phyloP scores from a whole-genome alignment of 1,140 invertebrate species.

The Panagrolaimus sp. region DNA sequence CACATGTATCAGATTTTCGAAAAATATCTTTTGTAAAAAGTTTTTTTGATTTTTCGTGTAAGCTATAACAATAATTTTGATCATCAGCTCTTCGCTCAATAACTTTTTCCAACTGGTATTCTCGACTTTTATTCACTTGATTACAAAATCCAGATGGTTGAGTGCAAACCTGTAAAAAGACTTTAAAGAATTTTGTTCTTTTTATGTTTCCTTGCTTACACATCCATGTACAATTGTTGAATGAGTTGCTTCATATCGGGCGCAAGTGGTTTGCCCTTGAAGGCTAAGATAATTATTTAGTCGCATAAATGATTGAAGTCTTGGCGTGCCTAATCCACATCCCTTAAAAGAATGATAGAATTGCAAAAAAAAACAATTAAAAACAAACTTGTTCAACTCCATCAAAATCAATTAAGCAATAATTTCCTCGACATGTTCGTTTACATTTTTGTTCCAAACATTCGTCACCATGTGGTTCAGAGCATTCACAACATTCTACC shows the following conservation, averaged over 20 bases:
- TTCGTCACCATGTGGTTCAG: conserved; percentile 48
- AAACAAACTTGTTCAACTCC: conserved; percentile 51
- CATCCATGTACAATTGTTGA: conserved; percentile 50
- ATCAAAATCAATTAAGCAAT: conserved; percentile 59
- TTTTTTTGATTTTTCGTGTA: conserved; percentile 45
- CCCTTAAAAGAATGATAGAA: conserved; percentile 36
- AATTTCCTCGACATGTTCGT: conserved; percentile 51
- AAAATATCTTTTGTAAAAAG: conserved; percentile 53
- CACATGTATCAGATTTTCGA: conserved; percentile 57
- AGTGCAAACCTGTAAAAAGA: conserved; percentile 39
- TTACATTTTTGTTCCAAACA: conserved; percentile 49
- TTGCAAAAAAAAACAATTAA: not conserved
- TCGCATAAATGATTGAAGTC: conserved; percentile 50
- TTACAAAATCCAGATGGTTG: conserved; percentile 54
- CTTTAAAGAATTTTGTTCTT: too few relatives aligned
- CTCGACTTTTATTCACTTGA: conserved; percentile 47
- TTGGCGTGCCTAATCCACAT: conserved; percentile 52
- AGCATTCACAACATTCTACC: conserved; percentile 57
- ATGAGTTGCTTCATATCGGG: conserved; percentile 51
- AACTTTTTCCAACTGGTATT: conserved; percentile 55
- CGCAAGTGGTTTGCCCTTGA: conserved; percentile 39
- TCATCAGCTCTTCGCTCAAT: conserved; percentile 46
- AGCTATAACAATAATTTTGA: conserved; percentile 57
- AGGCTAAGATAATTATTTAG: conserved; percentile 48
- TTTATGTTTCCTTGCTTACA: conserved; percentile 9